These are phyloP conservation scores for Oryzias javanicus DNA, from an alignment of 2,113 vertebrate species.

Conservation along the genomic window DNA sequence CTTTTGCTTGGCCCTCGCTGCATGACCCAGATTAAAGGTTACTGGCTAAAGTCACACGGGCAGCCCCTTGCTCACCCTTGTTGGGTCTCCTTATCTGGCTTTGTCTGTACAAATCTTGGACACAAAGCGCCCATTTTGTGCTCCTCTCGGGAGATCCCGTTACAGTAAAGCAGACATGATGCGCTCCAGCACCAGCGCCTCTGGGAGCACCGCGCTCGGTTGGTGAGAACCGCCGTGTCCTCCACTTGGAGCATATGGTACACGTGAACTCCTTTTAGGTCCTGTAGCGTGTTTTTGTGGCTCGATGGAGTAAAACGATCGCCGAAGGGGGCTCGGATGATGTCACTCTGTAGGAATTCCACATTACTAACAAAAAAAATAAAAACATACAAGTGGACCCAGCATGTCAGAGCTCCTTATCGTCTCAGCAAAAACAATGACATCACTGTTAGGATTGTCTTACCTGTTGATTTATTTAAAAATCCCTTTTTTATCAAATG, in stretches of 20 bases:
- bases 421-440: conserved; percentile 5
- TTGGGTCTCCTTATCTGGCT: conserved; percentile 68
- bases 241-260: conserved; percentile 56
- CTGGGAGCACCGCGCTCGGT: conserved; percentile 45
- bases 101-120: conserved; percentile 73
- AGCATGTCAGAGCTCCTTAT: conserved; percentile 4
- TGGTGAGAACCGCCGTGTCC: conserved; percentile 57
- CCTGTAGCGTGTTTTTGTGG: conserved; percentile 46
- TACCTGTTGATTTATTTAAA: conserved; percentile 8
- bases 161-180: conserved; percentile 69
- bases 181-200: conserved; percentile 52
- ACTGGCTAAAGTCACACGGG: conserved; percentile 56
- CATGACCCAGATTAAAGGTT: conserved; percentile 62
- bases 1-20: conserved; percentile 28
- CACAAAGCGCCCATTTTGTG: conserved; percentile 75
- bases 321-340: conserved; percentile 47
- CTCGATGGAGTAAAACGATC: conserved; percentile 50
- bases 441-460: conserved; percentile 5
- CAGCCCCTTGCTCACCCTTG: conserved; percentile 60
- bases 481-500: not conserved
- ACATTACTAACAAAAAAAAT: conserved; percentile 21
- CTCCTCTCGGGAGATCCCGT: conserved; percentile 76
- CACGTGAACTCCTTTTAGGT: conserved; percentile 53
- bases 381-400: conserved; percentile 35
- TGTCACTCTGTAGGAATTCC: conserved; percentile 59